Evolutionary conservation across 2,113 vertebrate species (phyloP).

Genomic region (Atrichornis clamosus): DNA sequence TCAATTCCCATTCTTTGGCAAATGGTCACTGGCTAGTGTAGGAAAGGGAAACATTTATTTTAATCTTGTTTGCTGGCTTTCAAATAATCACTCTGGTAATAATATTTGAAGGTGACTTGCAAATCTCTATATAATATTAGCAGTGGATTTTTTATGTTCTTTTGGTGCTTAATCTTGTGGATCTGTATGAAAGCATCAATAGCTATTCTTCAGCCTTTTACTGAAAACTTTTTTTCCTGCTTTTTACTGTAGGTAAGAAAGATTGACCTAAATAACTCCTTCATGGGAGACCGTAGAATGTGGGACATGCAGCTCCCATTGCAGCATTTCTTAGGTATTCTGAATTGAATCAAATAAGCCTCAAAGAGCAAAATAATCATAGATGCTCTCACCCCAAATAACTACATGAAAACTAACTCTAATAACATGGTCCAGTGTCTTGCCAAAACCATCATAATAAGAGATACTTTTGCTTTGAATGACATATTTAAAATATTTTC

Average conservation of each 20-base stretch:
- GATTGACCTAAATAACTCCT: slow-evolving; percentile 52
- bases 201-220: slow-evolving; percentile 4
- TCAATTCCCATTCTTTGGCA: background rate
- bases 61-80: background rate
- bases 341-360: background rate
- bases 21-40: background rate
- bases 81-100: background rate
- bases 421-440: background rate
- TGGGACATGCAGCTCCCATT: background rate
- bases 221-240: background rate
- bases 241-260: slow-evolving; percentile 22
- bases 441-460: background rate
- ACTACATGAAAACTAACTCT: background rate
- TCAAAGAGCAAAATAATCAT: background rate
- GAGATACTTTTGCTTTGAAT: background rate
- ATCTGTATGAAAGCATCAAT: background rate
- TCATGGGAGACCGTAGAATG: slow-evolving; percentile 12
- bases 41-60: background rate
- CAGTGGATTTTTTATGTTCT: background rate
- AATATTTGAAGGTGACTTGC: background rate
- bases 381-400: background rate
- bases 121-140: background rate
- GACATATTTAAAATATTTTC: background rate
- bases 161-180: background rate
- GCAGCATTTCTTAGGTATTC: background rate